Evolutionary conservation across 2,888 invertebrate genomes (phyloP), one percentile per base, ranked within the genome.

Genomic region (Phorcus lineatus): DNA sequence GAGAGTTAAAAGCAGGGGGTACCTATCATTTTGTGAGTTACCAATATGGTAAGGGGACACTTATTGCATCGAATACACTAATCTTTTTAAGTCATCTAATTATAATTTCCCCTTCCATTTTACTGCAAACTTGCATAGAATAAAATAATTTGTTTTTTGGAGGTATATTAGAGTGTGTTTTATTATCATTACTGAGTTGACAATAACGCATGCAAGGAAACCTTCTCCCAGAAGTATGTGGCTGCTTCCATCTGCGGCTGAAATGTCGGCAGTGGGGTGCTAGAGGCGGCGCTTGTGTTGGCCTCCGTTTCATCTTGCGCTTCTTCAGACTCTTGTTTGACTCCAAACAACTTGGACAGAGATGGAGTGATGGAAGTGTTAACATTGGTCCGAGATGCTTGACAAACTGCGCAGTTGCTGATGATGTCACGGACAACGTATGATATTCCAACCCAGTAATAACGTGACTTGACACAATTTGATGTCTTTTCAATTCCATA

Each of bases 361-460:
- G 76, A 76, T 2, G 76, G 53, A 2, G 55, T 24, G n/a, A 76
- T 54, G 3, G 76, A 55, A n/a, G 55, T 31, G 22, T 19, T 76
- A 31, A 28, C 55, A n/a, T 24, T 76, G 53, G 22, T 76, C 22
- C 76, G 54, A 36, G 24, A 55, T 9, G 82, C 77, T 47, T 80
- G 74, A 54, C 85, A 85, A 40, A 78, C 70, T 4, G 78, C 79
- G 55, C 85, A 85, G 66, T 78, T 82, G 40, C 81, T 82, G n/a
- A 86, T 76, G 52, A 83, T 85, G 54, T 85, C 82, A n/a, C 82
- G 80, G 2, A 87, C 86, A 22, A 82, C 81, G 36, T 81, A 80
- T 16, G 84, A 83, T 79, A 87, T 86, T 57, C 87, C 86, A 9
- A 86, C 83, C 86, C 86, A 87, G 78, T 88, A 88, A 54, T 84